A percentile compares a stretch with the other conserved stretches of the same genome.
These are phyloP conservation scores for Drosophila erecta DNA, from an alignment of 1,140 invertebrate species.

Conservation along the genomic window DNA sequence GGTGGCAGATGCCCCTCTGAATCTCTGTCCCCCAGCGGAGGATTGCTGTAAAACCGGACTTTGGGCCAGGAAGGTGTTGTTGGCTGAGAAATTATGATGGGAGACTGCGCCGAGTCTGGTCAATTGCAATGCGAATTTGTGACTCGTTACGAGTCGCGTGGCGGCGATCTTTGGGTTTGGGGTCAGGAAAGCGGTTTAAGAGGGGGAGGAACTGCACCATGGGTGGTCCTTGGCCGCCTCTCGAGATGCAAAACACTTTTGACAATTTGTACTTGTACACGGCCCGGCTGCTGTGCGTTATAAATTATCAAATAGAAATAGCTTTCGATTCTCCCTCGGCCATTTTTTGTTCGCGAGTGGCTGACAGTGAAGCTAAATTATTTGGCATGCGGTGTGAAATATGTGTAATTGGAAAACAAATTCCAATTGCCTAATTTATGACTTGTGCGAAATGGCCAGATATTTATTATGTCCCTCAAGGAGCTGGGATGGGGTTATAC, in stretches of 20 bases:
- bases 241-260: slow-evolving; percentile 74
- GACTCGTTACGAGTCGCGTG: slow-evolving; percentile 76
- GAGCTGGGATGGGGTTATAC: slow-evolving; percentile 25
- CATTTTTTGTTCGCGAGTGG: slow-evolving; percentile 16
- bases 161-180: slow-evolving; percentile 36
- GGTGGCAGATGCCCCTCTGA: slow-evolving; percentile 43
- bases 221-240: slow-evolving; percentile 59
- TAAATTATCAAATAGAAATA: slow-evolving; percentile 83
- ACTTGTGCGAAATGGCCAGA: slow-evolving; percentile 58
- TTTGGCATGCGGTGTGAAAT: slow-evolving; percentile 81
- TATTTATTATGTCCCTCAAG: slow-evolving; percentile 65
- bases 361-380: slow-evolving; percentile 48
- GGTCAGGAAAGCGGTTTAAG: slow-evolving; percentile 44
- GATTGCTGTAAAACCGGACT: slow-evolving; percentile 37
- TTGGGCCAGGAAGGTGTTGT: slow-evolving; percentile 65
- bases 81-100: slow-evolving; percentile 78
- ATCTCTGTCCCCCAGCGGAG: background rate
- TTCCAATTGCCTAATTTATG: slow-evolving; percentile 79
- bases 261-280: slow-evolving; percentile 80
- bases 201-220: slow-evolving; percentile 34
- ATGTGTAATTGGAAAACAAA: slow-evolving; percentile 82
- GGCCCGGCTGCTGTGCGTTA: slow-evolving; percentile 67
- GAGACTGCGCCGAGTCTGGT: slow-evolving; percentile 39
- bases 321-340: slow-evolving; percentile 49
- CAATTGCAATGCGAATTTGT: slow-evolving; percentile 78